phyloP scores from a whole-genome alignment of 1,140 invertebrate species.

The Tetramorium simillimum region DNA sequence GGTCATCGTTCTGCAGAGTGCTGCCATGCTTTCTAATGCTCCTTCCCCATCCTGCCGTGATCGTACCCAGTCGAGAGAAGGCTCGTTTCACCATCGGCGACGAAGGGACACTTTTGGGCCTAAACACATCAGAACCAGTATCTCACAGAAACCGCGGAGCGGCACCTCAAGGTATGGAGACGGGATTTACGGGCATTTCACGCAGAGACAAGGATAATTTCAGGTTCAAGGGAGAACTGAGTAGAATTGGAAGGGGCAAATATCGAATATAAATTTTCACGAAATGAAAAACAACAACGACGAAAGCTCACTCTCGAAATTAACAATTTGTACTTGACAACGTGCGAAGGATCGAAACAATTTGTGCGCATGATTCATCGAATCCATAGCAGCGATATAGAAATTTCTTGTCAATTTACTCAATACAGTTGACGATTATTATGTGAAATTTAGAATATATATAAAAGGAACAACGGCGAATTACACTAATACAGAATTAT shows the following conservation, averaged over 20 bases:
- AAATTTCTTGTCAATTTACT: not conserved
- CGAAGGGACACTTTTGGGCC: slow-evolving; percentile 96
- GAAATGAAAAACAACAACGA: slow-evolving; percentile 62
- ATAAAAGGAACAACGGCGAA: not conserved
- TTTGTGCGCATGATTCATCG: slow-evolving; percentile 44
- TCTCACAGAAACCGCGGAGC: slow-evolving; percentile 83
- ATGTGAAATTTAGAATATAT: slow-evolving; percentile 28
- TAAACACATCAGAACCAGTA: slow-evolving; percentile 86
- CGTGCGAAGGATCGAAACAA: slow-evolving; percentile 27
- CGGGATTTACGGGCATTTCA: slow-evolving; percentile 5
- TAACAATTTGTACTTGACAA: slow-evolving; percentile 31
- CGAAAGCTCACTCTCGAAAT: slow-evolving; percentile 56
- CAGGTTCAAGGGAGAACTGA: not conserved
- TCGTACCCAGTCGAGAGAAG: slow-evolving; percentile 94
- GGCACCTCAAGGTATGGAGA: slow-evolving; percentile 81
- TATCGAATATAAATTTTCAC: slow-evolving; percentile 51
- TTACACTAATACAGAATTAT: slow-evolving; percentile 1
- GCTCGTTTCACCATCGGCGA: slow-evolving; percentile 98
- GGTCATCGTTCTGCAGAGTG: slow-evolving; percentile 92
- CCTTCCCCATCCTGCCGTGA: slow-evolving; percentile 95
- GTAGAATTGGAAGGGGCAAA: slow-evolving; percentile 5
- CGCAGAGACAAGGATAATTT: not conserved
- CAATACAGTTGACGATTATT: not conserved
- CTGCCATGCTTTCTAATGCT: slow-evolving; percentile 92
- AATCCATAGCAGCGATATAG: not conserved